Percentiles rank a stretch among this genome's conserved stretches.
Evolutionary conservation across 2,888 invertebrate species (phyloP).

Genomic region (Chloromyia formosa): DNA sequence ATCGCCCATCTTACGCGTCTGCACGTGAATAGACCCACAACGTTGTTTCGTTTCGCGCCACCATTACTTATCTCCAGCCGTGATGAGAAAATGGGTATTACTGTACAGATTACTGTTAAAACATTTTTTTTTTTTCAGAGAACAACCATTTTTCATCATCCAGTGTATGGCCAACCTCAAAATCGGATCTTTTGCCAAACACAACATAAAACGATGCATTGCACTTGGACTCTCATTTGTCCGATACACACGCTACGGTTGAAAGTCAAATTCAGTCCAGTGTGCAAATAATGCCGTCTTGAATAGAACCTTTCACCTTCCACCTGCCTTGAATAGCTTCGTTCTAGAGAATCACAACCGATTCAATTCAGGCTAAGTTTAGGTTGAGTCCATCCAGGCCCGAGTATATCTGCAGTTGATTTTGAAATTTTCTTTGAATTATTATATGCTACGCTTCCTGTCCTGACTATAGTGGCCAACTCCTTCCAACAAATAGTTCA

Average conservation of each 20-base stretch:
- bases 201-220: no score
- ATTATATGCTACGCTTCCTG: conserved; percentile 26
- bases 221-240: conserved; percentile 24
- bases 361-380: neutral
- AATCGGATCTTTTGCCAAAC: no score
- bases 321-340: neutral
- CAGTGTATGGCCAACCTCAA: no score
- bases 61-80: no score
- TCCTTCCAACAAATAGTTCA: neutral
- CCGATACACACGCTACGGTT: conserved; percentile 6
- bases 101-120: no score
- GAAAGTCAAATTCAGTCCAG: conserved; percentile 42
- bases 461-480: neutral
- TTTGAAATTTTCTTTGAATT: conserved; percentile 47
- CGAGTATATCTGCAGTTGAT: conserved; percentile 46
- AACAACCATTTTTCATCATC: no score
- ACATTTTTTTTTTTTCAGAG: no score
- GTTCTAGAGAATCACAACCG: conserved; percentile 1
- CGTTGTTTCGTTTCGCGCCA: no score
- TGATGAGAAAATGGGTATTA: no score
- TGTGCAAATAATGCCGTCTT: conserved; percentile 42
- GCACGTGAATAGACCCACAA: no score
- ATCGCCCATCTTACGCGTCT: no score
- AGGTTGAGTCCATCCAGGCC: neutral
- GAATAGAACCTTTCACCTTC: conserved; percentile 26